A percentile compares a stretch with the other conserved stretches of the same genome.
Conservation (phyloP, 2,797 vertebrate genomes). For the Jordanella pulchra region DNA sequence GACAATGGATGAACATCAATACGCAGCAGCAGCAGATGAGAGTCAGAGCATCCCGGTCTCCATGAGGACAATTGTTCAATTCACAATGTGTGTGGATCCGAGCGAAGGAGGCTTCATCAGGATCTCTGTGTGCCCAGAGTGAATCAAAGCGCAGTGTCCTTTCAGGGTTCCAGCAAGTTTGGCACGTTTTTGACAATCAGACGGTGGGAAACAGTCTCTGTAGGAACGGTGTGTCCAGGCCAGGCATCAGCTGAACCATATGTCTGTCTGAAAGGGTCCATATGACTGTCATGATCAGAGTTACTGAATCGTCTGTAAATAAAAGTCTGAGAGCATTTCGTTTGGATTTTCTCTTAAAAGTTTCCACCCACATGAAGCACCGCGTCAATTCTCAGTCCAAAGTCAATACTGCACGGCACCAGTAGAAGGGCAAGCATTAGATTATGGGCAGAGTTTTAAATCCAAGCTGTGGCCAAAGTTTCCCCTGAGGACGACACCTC, state of each 20-base stretch:
- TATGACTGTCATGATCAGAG: not conserved
- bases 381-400: constrained; percentile 42
- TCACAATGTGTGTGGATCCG: constrained; percentile 6
- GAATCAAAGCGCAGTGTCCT: constrained; percentile 11
- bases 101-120: constrained; percentile 8
- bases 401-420: constrained; percentile 45
- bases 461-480: constrained; percentile 16
- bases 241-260: not conserved
- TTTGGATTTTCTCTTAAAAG: constrained; percentile 7
- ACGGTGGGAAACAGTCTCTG: not conserved
- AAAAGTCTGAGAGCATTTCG: constrained; percentile 5
- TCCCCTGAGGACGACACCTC: constrained; percentile 20
- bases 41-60: constrained; percentile 7
- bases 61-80: constrained; percentile 20
- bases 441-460: constrained; percentile 9
- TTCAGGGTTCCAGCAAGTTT: constrained; percentile 18
- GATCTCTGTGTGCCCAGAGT: constrained; percentile 14
- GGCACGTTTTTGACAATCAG: not conserved
- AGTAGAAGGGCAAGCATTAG: constrained; percentile 52
- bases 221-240: not conserved
- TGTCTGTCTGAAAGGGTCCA: constrained; percentile 3
- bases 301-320: constrained; percentile 10
- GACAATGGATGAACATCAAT: not conserved
- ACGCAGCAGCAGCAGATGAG: constrained; percentile 7
- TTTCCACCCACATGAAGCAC: not conserved